These are phyloP conservation scores for Reinhardtius hippoglossoides DNA, from an alignment of 2,113 vertebrate genomes.

Conservation along the genomic window DNA sequence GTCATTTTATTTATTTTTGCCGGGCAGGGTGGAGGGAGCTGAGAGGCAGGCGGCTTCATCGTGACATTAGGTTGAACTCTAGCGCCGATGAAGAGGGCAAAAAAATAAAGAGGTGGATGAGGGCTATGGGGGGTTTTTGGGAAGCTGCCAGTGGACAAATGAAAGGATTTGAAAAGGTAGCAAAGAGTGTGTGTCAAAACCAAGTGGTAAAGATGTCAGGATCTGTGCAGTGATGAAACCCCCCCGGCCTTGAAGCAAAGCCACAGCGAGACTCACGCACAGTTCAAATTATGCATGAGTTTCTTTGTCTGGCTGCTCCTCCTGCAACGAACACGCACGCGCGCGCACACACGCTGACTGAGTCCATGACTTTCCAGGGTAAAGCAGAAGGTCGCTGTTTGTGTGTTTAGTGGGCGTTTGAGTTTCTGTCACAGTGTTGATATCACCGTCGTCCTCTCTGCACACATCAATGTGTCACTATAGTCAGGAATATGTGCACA, in stretches of 20 bases:
- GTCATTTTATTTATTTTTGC: slow-evolving; percentile 29
- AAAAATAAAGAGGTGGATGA: slow-evolving; percentile 17
- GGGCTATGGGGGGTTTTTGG: slow-evolving; percentile 40
- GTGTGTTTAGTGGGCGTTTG: slow-evolving; percentile 26
- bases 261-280: slow-evolving; percentile 23
- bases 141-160: slow-evolving; percentile 59
- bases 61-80: slow-evolving; percentile 29
- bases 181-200: background rate
- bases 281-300: slow-evolving; percentile 61
- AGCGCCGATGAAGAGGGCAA: slow-evolving; percentile 13
- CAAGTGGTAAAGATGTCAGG: slow-evolving; percentile 14
- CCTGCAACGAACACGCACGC: background rate
- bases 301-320: slow-evolving; percentile 58
- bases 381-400: slow-evolving; percentile 43
- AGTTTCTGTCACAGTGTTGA: slow-evolving; percentile 47
- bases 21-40: background rate
- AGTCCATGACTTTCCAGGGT: slow-evolving; percentile 28
- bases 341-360: background rate
- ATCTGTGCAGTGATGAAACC: slow-evolving; percentile 26
- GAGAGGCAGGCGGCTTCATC: slow-evolving; percentile 7
- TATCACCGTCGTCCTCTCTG: slow-evolving; percentile 25
- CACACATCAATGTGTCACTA: slow-evolving; percentile 31
- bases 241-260: slow-evolving; percentile 48
- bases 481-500: background rate
- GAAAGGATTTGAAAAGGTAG: slow-evolving; percentile 23